A percentile compares a stretch with the other conserved stretches of the same genome.
Evolutionary conservation across 2,888 invertebrate genomes (phyloP).

Genomic region (Cinara cedri): DNA sequence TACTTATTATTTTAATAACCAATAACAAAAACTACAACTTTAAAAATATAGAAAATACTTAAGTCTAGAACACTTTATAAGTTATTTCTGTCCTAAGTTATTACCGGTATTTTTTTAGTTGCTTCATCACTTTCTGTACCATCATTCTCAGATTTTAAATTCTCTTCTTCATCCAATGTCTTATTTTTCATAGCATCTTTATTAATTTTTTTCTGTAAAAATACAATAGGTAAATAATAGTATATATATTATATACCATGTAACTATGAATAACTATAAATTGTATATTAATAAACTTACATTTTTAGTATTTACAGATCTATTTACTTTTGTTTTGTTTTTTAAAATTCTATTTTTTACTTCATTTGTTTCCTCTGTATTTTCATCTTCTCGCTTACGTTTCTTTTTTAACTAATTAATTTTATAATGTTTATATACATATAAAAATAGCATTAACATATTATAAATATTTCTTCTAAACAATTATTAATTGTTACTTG

Average conservation of each 20-base stretch:
- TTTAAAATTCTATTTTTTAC: not conserved
- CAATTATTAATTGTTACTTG: conserved; percentile 16
- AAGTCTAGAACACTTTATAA: no score
- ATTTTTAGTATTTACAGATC: conserved; percentile 10
- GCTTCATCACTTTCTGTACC: no score
- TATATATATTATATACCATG: no score
- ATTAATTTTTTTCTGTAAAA: conserved; percentile 34
- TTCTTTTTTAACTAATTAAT: conserved; percentile 41
- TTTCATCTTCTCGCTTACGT: conserved; percentile 7
- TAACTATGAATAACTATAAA: not conserved
- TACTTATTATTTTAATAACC: no score
- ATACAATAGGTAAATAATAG: not conserved
- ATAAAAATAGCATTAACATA: conserved; percentile 1
- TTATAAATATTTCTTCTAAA: not conserved
- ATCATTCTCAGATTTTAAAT: no score
- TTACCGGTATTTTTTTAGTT: no score
- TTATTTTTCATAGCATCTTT: not conserved
- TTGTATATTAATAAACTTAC: conserved; percentile 9
- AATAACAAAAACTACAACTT: no score
- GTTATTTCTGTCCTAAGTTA: no score
- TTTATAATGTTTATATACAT: not conserved
- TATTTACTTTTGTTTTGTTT: not conserved
- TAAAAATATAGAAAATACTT: no score
- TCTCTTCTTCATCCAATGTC: no score
- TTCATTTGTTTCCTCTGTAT: not conserved